These are phyloP conservation scores for Papilio aristodemus DNA, from an alignment of 1,140 invertebrate genomes.

Conservation along the genomic window DNA sequence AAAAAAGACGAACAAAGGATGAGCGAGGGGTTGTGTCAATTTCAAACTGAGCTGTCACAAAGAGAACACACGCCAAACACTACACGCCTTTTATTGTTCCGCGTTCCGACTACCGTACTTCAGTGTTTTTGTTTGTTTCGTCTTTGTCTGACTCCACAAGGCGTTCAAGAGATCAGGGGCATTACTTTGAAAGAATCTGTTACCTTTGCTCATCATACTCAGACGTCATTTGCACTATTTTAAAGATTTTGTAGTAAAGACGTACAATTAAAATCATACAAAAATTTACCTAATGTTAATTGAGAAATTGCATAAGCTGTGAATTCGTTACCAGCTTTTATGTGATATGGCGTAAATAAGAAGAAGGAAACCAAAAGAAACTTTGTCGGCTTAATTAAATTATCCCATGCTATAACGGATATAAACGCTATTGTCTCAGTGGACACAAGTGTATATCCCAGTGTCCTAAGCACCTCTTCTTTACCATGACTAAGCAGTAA, in stretches of 20 bases:
- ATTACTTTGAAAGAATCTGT: slow-evolving; percentile 9
- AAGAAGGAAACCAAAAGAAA: no score
- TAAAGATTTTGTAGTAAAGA: no score
- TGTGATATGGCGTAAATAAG: no score
- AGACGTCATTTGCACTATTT: not conserved
- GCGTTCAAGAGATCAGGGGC: slow-evolving; percentile 7
- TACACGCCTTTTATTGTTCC: slow-evolving; percentile 29
- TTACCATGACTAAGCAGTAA: slow-evolving; percentile 29
- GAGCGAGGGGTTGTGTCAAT: slow-evolving; percentile 32
- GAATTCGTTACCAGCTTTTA: no score
- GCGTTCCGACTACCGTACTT: slow-evolving; percentile 21
- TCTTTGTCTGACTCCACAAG: slow-evolving; percentile 28
- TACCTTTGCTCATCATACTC: not conserved
- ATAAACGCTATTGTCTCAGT: slow-evolving; percentile 6
- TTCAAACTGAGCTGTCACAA: slow-evolving; percentile 31
- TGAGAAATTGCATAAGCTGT: no score
- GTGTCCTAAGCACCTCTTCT: not conserved
- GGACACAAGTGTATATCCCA: slow-evolving; percentile 3
- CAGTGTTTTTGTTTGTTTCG: slow-evolving; percentile 23
- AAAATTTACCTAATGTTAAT: no score
- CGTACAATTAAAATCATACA: no score
- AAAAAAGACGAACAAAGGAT: slow-evolving; percentile 23
- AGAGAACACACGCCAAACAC: slow-evolving; percentile 29
- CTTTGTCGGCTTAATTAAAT: not conserved
- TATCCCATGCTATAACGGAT: not conserved